These are phyloP conservation scores for Anoura caudifer DNA, from an alignment of 2,113 vertebrate genomes.

Conservation along the genomic window DNA sequence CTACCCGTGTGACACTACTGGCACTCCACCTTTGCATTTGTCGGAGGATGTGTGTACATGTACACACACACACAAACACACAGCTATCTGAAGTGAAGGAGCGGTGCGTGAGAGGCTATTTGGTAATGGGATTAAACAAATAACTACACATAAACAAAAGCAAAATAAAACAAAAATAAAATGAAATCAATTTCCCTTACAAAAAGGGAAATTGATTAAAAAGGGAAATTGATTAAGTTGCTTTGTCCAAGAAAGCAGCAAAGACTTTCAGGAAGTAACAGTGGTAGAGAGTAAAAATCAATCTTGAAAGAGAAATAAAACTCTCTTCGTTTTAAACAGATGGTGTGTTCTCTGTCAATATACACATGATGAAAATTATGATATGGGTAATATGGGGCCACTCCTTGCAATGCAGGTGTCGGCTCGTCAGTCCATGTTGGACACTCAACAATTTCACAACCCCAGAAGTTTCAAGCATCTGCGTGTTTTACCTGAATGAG, in stretches of 20 bases:
- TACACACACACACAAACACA: neutral
- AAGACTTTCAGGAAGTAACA: neutral
- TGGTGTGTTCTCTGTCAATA: neutral
- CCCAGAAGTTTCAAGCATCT: constrained; percentile 57
- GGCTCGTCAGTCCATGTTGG: fast-evolving
- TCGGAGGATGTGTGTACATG: neutral
- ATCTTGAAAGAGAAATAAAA: neutral
- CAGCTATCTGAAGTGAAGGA: neutral
- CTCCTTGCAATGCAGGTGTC: neutral
- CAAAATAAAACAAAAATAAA: neutral
- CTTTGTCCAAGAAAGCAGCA: neutral
- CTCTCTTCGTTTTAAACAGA: constrained; percentile 23
- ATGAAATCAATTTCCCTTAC: no score
- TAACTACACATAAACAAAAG: neutral
- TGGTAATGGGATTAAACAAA: neutral
- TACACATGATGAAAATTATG: neutral
- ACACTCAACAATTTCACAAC: neutral
- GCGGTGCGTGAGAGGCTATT: neutral
- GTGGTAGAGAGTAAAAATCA: neutral
- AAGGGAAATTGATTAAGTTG: neutral
- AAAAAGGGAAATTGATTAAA: neutral
- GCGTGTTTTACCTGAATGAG: constrained; percentile 61
- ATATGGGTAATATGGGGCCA: neutral
- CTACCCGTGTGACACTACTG: neutral
- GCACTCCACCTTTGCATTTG: neutral